Conservation (phyloP, 2,113 vertebrate genomes). For the Diphyllodes magnificus region DNA sequence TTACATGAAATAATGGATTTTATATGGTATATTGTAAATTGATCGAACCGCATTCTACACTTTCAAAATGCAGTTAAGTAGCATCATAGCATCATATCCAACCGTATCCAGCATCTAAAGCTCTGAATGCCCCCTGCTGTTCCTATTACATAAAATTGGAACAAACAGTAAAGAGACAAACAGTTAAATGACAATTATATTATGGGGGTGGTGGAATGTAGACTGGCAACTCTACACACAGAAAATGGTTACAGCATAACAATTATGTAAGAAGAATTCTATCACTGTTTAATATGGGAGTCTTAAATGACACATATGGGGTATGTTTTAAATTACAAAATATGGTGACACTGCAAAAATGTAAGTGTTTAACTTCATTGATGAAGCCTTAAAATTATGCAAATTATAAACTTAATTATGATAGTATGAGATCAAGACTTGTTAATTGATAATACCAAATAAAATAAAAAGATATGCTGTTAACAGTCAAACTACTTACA, state of each 20-base stretch:
- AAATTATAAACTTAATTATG: background rate
- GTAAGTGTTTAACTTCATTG: background rate
- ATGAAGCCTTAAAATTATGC: background rate
- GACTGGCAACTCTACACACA: background rate
- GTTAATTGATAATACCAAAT: background rate
- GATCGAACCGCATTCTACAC: background rate
- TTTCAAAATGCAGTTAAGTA: conserved; percentile 6
- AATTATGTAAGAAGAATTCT: background rate
- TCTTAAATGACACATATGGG: background rate
- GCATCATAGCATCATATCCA: background rate
- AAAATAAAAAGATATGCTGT: background rate
- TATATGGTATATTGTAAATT: background rate
- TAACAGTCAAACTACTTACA: background rate
- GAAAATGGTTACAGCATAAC: background rate
- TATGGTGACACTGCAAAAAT: background rate
- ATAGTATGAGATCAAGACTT: background rate
- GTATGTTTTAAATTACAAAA: background rate
- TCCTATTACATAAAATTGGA: conserved; percentile 60
- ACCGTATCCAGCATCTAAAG: conserved; percentile 53
- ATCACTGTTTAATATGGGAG: background rate
- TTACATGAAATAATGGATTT: background rate
- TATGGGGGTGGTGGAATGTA: background rate
- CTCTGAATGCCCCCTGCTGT: conserved; percentile 75
- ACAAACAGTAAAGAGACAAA: conserved; percentile 12
- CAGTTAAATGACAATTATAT: conserved; percentile 25